These are phyloP conservation scores for Azemiops feae DNA, from an alignment of 2,113 vertebrate genomes.

Conservation along the genomic window DNA sequence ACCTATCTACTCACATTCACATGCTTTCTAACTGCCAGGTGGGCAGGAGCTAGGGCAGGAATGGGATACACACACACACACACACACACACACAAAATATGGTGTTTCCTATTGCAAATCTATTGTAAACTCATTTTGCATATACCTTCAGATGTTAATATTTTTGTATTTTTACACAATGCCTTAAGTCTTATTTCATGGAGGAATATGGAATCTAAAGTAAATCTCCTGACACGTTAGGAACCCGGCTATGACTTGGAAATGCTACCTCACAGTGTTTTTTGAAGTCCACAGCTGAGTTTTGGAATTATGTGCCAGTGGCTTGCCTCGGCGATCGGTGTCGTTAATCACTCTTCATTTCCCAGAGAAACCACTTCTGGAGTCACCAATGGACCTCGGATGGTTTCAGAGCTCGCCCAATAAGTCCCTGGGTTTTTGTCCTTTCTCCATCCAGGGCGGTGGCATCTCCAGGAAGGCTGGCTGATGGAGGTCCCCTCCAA, in stretches of 20 bases:
- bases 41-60: too few relatives aligned
- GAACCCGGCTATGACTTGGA: not conserved
- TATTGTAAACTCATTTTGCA: not conserved
- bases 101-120: not conserved
- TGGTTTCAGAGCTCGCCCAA: too few relatives aligned
- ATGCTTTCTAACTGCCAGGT: too few relatives aligned
- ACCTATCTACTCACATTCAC: too few relatives aligned
- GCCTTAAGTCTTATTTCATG: not conserved
- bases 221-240: not conserved
- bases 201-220: not conserved
- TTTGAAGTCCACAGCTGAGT: not conserved
- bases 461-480: constrained; percentile 91
- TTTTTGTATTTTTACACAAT: too few relatives aligned
- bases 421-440: too few relatives aligned
- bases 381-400: not conserved
- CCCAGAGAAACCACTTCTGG: not conserved
- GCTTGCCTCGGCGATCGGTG: not conserved
- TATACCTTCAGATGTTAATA: not conserved
- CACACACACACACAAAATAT: too few relatives aligned
- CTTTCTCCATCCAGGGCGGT: constrained; percentile 73
- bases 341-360: not conserved
- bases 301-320: not conserved
- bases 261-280: not conserved
- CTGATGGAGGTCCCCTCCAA: constrained; percentile 82
- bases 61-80: too few relatives aligned